Percentiles rank a stretch among this genome's conserved stretches.
Conservation (phyloP, 2,888 invertebrate genomes). For the Hypomecis atomaria region DNA sequence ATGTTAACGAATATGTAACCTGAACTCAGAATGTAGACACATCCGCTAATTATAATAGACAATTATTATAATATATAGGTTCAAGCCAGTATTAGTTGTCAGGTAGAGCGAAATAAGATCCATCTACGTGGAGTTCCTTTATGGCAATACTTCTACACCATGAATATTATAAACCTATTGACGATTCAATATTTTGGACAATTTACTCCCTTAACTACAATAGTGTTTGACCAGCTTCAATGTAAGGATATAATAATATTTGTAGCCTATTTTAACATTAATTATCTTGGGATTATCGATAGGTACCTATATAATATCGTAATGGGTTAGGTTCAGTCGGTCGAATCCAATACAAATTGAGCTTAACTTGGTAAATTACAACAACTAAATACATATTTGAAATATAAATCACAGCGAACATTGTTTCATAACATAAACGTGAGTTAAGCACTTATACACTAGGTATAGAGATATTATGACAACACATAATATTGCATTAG, state of each 20-base stretch:
- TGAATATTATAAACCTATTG: neutral
- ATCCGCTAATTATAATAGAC: slow-evolving; percentile 2
- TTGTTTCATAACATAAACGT: slow-evolving; percentile 29
- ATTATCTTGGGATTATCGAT: slow-evolving; percentile 8
- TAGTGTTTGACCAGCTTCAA: slow-evolving; percentile 9
- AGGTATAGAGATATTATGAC: slow-evolving; percentile 19
- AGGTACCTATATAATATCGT: slow-evolving; percentile 31
- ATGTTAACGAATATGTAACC: slow-evolving; percentile 1
- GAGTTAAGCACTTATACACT: slow-evolving; percentile 27
- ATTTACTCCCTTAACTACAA: slow-evolving; percentile 8
- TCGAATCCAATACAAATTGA: slow-evolving; percentile 37
- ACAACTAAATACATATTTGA: slow-evolving; percentile 28
- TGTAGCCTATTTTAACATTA: slow-evolving; percentile 14
- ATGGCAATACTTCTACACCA: neutral
- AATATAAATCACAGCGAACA: slow-evolving; percentile 40
- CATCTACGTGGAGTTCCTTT: neutral
- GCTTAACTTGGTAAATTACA: slow-evolving; percentile 29
- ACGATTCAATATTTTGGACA: slow-evolving; percentile 10
- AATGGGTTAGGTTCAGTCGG: slow-evolving; percentile 42
- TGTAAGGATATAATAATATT: slow-evolving; percentile 4
- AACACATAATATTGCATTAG: slow-evolving; percentile 36
- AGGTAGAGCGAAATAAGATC: neutral
- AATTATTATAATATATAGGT: slow-evolving; percentile 5
- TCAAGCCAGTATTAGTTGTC: slow-evolving; percentile 1
- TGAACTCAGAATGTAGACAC: slow-evolving; percentile 6